phyloP scores from a whole-genome alignment of 2,888 invertebrate species.

The Hanleya hanleyi region DNA sequence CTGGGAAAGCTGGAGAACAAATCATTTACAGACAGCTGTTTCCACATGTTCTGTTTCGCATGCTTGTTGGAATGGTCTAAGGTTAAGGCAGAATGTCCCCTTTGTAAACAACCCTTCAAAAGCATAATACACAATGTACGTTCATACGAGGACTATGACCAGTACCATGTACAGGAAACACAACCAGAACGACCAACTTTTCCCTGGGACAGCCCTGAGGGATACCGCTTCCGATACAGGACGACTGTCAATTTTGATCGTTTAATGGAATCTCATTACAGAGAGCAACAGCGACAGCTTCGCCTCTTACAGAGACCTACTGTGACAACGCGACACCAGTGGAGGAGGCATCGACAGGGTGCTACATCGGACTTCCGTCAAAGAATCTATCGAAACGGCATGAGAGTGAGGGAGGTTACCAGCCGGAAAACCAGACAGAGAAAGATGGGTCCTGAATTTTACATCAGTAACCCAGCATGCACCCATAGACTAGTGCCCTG shows the following conservation, averaged over 20 bases:
- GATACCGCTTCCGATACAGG: conserved; percentile 68
- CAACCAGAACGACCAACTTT: conserved; percentile 30
- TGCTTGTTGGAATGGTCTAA: conserved; percentile 96
- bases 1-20: conserved; percentile 89
- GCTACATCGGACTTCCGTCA: conserved; percentile 76
- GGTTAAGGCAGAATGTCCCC: conserved; percentile 93
- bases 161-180: conserved; percentile 78
- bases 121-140: conserved; percentile 94
- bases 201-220: conserved; percentile 37
- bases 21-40: conserved; percentile 92
- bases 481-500: conserved; percentile 89
- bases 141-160: conserved; percentile 90
- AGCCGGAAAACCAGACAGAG: conserved; percentile 41
- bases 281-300: conserved; percentile 21
- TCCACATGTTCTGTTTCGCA: conserved; percentile 95
- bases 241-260: conserved; percentile 68
- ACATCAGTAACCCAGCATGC: conserved; percentile 81
- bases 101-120: conserved; percentile 93
- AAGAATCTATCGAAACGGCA: conserved; percentile 83
- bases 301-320: conserved; percentile 20
- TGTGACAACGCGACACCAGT: conserved; percentile 35
- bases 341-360: conserved; percentile 55
- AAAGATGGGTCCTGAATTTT: conserved; percentile 67
- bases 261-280: conserved; percentile 14
- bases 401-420: conserved; percentile 83